Percentiles rank a stretch among this genome's conserved stretches.
phyloP scores from a whole-genome alignment of 2,888 invertebrate genomes.

The Chromoteleia sp. region DNA sequence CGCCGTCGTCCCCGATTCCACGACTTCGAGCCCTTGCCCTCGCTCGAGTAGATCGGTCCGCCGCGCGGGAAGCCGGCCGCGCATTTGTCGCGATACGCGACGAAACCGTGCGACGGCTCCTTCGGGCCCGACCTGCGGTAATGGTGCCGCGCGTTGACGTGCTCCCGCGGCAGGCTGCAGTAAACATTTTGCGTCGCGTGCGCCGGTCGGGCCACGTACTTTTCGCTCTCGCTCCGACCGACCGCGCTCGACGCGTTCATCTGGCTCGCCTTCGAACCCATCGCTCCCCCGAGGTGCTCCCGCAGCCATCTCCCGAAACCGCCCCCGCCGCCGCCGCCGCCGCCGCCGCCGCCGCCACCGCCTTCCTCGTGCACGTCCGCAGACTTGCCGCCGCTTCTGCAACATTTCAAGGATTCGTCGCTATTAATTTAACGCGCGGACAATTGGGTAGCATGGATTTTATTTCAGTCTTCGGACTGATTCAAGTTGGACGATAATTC shows the following conservation, averaged over 20 bases:
- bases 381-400: conserved; percentile 53
- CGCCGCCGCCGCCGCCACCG: conserved; percentile 38
- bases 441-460: no score
- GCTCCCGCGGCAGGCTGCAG: conserved; percentile 82
- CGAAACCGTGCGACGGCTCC: conserved; percentile 42
- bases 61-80: conserved; percentile 71
- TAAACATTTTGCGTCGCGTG: conserved; percentile 81
- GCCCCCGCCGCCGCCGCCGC: conserved; percentile 70
- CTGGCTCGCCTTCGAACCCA: conserved; percentile 68
- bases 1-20: conserved; percentile 81
- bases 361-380: conserved; percentile 32
- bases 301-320: conserved; percentile 83
- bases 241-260: conserved; percentile 37
- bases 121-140: conserved; percentile 71
- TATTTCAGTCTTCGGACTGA: no score
- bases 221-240: conserved; percentile 67
- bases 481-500: no score
- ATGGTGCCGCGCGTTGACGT: conserved; percentile 69
- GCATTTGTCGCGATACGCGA: conserved; percentile 63
- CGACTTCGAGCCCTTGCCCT: conserved; percentile 78
- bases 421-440: no score
- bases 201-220: conserved; percentile 72
- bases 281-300: conserved; percentile 79
- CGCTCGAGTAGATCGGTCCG: conserved; percentile 77
- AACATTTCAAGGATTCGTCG: neutral